Percentiles rank a stretch among this genome's conserved stretches.
These are phyloP conservation scores for Brachystomella parvula DNA, from an alignment of 1,140 invertebrate genomes.

Conservation along the genomic window DNA sequence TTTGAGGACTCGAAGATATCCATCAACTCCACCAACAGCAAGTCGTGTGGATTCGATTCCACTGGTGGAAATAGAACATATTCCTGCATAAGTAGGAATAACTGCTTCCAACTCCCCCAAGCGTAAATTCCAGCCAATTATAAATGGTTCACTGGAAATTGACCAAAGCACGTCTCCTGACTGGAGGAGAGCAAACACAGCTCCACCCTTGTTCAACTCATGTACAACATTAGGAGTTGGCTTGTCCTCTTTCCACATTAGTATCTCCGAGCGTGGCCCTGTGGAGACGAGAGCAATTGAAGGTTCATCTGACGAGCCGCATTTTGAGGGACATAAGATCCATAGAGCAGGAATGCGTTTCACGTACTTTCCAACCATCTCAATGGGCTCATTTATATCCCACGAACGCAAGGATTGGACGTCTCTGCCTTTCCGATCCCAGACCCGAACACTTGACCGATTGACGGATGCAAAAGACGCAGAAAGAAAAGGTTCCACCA, in stretches of 20 bases:
- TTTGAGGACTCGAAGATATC: constrained; percentile 19
- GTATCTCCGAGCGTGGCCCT: constrained; percentile 17
- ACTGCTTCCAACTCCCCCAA: constrained; percentile 10
- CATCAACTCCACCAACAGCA: constrained; percentile 27
- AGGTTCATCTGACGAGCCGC: not conserved
- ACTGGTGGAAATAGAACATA: constrained; percentile 18
- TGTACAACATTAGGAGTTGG: constrained; percentile 15
- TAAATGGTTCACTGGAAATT: constrained; percentile 20
- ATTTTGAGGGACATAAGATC: constrained; percentile 19
- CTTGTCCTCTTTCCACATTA: constrained; percentile 7
- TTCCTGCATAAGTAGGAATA: constrained; percentile 28
- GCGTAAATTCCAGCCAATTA: constrained; percentile 34
- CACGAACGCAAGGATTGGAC: constrained; percentile 11
- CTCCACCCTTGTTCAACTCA: constrained; percentile 14
- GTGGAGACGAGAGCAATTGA: constrained; percentile 2
- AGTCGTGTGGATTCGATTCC: constrained; percentile 11
- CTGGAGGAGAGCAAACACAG: constrained; percentile 28
- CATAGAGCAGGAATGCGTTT: constrained; percentile 16
- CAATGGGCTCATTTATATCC: constrained; percentile 14
- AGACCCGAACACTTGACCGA: constrained; percentile 23
- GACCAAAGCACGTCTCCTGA: constrained; percentile 34
- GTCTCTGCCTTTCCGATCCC: constrained; percentile 31
- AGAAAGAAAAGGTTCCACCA: constrained; percentile 14
- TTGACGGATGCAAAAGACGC: constrained; percentile 22
- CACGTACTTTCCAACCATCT: constrained; percentile 7